Percentiles rank a stretch among this genome's conserved stretches.
phyloP scores from a whole-genome alignment of 1,140 invertebrate genomes.

The Dolichoris vasculosae region DNA sequence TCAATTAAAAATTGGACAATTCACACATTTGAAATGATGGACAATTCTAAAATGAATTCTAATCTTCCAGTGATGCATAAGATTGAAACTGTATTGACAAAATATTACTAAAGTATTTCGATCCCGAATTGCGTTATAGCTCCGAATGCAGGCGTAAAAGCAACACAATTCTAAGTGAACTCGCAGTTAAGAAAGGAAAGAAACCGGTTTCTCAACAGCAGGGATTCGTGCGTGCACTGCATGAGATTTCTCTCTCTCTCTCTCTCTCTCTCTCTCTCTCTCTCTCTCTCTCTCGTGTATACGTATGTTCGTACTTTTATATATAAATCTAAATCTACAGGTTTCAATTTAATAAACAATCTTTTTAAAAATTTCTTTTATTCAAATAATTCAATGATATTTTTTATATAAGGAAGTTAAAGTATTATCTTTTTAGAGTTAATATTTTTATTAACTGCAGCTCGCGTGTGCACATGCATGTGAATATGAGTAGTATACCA shows the following conservation, averaged over 20 bases:
- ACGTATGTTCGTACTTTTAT: too few species aligned
- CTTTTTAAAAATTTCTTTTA: too few species aligned
- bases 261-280: neutral
- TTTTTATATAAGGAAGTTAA: too few species aligned
- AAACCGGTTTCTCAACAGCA: constrained; percentile 1
- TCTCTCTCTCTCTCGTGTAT: neutral
- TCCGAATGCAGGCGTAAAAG: neutral
- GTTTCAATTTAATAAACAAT: too few species aligned
- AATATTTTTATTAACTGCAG: too few species aligned
- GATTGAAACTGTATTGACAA: neutral
- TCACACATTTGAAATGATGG: neutral
- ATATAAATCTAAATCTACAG: too few species aligned
- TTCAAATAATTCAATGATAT: too few species aligned
- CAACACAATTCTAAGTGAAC: neutral
- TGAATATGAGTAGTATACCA: too few species aligned
- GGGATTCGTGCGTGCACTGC: neutral
- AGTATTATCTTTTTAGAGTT: too few species aligned
- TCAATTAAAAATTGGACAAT: neutral
- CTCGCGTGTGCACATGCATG: too few species aligned
- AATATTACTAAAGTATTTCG: neutral
- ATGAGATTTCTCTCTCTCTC: neutral
- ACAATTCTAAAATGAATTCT: neutral
- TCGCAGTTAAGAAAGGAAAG: neutral
- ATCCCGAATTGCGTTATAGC: neutral
- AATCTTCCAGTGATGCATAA: neutral